Evolutionary conservation across 2,797 vertebrate species (phyloP).

Genomic region (Hydrolagus colliei): DNA sequence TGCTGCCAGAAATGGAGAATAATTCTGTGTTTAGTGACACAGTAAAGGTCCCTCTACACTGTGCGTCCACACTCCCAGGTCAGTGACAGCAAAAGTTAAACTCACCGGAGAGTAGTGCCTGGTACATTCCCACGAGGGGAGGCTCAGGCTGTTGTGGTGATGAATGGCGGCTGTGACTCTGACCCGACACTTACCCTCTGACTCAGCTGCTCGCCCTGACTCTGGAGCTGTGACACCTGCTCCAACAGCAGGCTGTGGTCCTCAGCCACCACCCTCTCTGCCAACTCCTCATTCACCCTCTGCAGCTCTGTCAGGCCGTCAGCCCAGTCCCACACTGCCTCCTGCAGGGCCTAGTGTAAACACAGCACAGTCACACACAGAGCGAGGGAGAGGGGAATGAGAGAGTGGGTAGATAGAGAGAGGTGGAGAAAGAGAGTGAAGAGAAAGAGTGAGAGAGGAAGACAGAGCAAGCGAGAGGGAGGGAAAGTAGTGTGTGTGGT

Average conservation of each 20-base stretch:
- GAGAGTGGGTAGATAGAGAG: too few species aligned
- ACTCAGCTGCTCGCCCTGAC: constrained; percentile 90
- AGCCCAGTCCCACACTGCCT: constrained; percentile 72
- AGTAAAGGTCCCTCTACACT: too few species aligned
- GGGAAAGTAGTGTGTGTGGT: too few species aligned
- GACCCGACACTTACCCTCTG: constrained; percentile 61
- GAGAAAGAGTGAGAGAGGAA: too few species aligned
- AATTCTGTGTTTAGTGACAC: too few species aligned
- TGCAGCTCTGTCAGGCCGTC: constrained; percentile 67
- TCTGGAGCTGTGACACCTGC: constrained; percentile 72
- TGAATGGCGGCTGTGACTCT: not conserved
- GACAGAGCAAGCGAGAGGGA: too few species aligned
- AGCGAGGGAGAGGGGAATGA: constrained; percentile 52
- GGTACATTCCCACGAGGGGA: not conserved
- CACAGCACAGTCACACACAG: constrained; percentile 43
- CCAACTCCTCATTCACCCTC: constrained; percentile 70
- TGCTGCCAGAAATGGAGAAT: too few species aligned
- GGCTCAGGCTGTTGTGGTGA: too few species aligned
- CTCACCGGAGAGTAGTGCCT: not conserved
- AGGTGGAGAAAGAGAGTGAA: too few species aligned
- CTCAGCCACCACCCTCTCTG: constrained; percentile 68
- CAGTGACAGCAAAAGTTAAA: too few species aligned
- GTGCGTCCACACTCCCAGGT: too few species aligned
- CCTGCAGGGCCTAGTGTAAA: constrained; percentile 84
- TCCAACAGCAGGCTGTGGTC: constrained; percentile 73